Evolutionary conservation across 2,888 invertebrate genomes (phyloP).

Genomic region (Brachypalpus laphriformis): DNA sequence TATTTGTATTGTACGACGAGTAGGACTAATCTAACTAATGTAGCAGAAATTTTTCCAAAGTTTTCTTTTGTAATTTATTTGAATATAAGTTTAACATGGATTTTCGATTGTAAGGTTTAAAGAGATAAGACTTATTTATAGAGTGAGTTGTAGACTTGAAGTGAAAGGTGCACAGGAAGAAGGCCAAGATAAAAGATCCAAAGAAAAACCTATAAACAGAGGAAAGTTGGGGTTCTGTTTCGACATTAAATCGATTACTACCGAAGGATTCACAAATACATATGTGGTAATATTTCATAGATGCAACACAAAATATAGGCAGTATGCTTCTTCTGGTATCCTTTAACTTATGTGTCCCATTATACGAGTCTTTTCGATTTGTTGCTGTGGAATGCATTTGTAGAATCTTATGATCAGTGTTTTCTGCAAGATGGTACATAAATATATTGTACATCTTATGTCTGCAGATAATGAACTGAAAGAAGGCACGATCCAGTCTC

Average conservation of each 20-base stretch:
- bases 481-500: too few relatives aligned
- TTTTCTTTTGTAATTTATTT: neutral
- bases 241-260: neutral
- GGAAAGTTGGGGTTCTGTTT: neutral
- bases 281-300: too few relatives aligned
- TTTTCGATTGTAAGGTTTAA: neutral
- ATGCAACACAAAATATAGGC: too few relatives aligned
- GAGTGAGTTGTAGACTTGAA: neutral
- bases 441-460: too few relatives aligned
- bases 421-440: too few relatives aligned
- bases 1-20: neutral
- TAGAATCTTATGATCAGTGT: too few relatives aligned
- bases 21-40: neutral
- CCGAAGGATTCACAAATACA: too few relatives aligned
- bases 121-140: neutral
- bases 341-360: too few relatives aligned
- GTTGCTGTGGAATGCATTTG: too few relatives aligned
- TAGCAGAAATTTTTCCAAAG: slow-evolving; percentile 1
- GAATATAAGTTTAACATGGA: neutral
- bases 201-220: neutral
- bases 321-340: too few relatives aligned
- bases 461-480: too few relatives aligned
- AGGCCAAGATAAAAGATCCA: neutral
- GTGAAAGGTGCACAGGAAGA: neutral
- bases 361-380: too few relatives aligned